Base-by-base conservation (phyloP, 2,888 invertebrate species). In the Eulithis testata region DNA sequence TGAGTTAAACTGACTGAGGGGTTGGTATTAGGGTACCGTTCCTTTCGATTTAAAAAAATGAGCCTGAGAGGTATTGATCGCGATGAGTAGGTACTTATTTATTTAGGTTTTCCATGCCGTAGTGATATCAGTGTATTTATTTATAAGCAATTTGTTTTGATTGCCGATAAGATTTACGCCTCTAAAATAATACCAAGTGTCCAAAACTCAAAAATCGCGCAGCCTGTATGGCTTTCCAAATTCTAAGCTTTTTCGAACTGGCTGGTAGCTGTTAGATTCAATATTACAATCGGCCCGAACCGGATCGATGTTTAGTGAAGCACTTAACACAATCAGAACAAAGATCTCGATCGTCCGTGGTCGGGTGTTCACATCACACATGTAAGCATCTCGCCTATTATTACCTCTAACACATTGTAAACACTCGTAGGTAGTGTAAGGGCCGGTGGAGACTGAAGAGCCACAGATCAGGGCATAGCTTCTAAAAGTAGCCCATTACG, bases 381-480 rank as follows among this genome's bases (percentile, higher is more conserved):
- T 70, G 69, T 68, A 68, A 66, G 82, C 83, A 79, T 83, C 77
- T 79, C 73, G 76, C 73, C 81, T 85, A 83, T 89, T 89, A 87
- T 53, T 53, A 54, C 83, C 82, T 80, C 84, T 85, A 88, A 88
- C 83, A 81, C 79, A 84, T 82, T 86, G 88, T 89, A 89, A 90
- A 89, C 85, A 88, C 80, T 79, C 58, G 55, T 55, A 53, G 53
- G 12, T 51, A 51, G 61, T 61, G 50, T 49, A 56, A 61, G 52
- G 12, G 11, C 12, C 11, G 40, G n/a, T 11, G 53, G 53, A 53
- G 40, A 8, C 37, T 37, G 40, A 12, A 60, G 45, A 49, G 37
- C 12, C 54, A 54, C 50, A 62, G 49, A 21, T 37, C 21, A 21
- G 1, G 49, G n/a, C 53, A 49, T 53, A 49, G 44, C 11, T 12